These are phyloP conservation scores for Lochmaea capreae DNA, from an alignment of 2,888 invertebrate genomes.

Conservation along the genomic window DNA sequence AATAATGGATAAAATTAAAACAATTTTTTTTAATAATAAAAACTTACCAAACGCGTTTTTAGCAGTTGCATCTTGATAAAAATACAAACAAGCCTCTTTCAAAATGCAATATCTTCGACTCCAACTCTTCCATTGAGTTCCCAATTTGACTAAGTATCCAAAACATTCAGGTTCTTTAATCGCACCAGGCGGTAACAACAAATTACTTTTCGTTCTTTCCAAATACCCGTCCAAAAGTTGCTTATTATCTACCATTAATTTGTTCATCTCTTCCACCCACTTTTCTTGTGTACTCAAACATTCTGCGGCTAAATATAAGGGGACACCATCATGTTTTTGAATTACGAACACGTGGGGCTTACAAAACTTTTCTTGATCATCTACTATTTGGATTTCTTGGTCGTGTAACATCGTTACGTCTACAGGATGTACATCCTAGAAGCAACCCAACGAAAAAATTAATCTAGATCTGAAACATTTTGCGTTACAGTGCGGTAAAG, in stretches of 20 bases:
- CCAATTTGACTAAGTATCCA: conserved; percentile 90
- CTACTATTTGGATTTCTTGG: conserved; percentile 75
- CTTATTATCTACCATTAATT: conserved; percentile 75
- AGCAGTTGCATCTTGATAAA: conserved; percentile 89
- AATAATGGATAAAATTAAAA: conserved; percentile 23
- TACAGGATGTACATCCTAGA: conserved; percentile 86
- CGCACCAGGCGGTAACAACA: conserved; percentile 82
- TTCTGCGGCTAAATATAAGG: conserved; percentile 85
- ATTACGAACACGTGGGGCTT: conserved; percentile 75
- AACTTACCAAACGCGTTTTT: conserved; percentile 86
- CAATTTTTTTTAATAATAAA: neutral
- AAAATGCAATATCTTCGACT: conserved; percentile 92
- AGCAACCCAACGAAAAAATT: conserved; percentile 27
- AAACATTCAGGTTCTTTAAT: conserved; percentile 90
- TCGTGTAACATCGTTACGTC: conserved; percentile 90
- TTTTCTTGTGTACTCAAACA: conserved; percentile 71
- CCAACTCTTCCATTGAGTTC: conserved; percentile 90
- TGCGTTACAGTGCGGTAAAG: too few relatives aligned
- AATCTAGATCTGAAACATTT: neutral
- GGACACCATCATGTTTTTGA: conserved; percentile 76
- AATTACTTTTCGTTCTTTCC: conserved; percentile 81
- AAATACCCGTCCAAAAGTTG: conserved; percentile 72
- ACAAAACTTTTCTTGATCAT: conserved; percentile 74
- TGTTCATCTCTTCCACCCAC: conserved; percentile 75
- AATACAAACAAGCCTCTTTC: conserved; percentile 94